Base-by-base conservation (phyloP, 1,140 invertebrate species). In the Neodiprion virginianus region DNA sequence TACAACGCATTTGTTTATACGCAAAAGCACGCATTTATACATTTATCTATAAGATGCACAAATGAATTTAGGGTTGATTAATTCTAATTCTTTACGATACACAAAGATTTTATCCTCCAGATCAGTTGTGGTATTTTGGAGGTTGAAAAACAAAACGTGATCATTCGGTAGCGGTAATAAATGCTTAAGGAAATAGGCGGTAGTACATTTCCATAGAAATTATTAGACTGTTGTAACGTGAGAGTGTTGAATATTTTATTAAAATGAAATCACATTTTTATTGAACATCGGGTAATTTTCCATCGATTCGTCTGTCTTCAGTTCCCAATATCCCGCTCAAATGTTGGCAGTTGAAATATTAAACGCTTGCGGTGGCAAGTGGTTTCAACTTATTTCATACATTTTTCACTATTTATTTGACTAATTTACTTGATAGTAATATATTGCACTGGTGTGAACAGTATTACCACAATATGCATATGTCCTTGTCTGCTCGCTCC, bases 241-340 rank as follows among this genome's bases (percentile, higher is more conserved):
- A 61, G 53, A 61, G n/a, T 61, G 53, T 61, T 61, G 5, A 40
- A 61, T 61, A 61, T 61, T 61, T 61, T 61, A 61, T 61, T 61
- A 61, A 61, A 61, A 14, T 12, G n/a, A 61, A 61, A 61, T 12
- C 11, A 61, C 53, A 61, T 61, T 61, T 61, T 8, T 61, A 61
- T 61, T 61, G 28, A 61, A 61, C n/a, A 61, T 17, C 2, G 28
- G 0, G 28, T 40, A 40, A 5, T 40, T 40, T 40, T 40, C 28
- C 28, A 40, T 40, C 28, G 28, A 17, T 14, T 40, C 11, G n/a
- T 12, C 4, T 14, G 8, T 8, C n/a, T 17, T 61, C 4, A 61
- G 8, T 14, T 61, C 53, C 53, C n/a, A 61, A 61, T 61, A 14
- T 61, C 53, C 53, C n/a, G 53, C 8, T 14, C 53, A 17, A 17